A percentile compares a stretch with the other conserved stretches of the same genome.
Conservation (phyloP, 1,140 invertebrate species). For the Leptinotarsa defecta region DNA sequence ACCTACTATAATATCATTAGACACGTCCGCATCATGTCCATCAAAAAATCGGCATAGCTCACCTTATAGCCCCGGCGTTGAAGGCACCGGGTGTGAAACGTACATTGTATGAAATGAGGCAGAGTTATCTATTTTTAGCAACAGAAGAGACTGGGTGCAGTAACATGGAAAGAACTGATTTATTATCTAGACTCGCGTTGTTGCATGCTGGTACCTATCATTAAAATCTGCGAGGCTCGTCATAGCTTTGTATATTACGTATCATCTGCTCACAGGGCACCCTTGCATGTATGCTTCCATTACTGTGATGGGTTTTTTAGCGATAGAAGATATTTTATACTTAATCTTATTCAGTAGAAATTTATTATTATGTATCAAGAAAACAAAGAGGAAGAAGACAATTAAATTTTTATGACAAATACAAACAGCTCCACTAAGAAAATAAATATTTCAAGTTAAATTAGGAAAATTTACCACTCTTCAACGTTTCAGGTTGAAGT, state of each 20-base stretch:
- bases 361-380: no score
- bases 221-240: constrained; percentile 9
- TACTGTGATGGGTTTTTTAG: background rate
- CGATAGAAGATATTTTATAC: no score
- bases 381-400: no score
- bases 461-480: no score
- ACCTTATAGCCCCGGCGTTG: background rate
- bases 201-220: constrained; percentile 21
- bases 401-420: no score
- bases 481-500: no score
- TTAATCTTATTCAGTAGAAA: no score
- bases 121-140: constrained; percentile 1
- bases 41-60: constrained; percentile 5
- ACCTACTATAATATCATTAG: background rate
- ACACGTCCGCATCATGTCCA: background rate
- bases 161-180: constrained; percentile 17
- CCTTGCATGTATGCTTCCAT: constrained; percentile 17
- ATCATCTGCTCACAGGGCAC: background rate
- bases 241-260: background rate
- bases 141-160: constrained; percentile 14
- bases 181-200: constrained; percentile 19
- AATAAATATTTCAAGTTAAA: no score
- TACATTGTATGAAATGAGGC: background rate
- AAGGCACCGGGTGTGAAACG: background rate
- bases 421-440: no score